Evolutionary conservation across 2,797 vertebrate genomes (phyloP), one percentile per base, ranked within the genome.

Genomic region (Hoplostethus atlanticus): DNA sequence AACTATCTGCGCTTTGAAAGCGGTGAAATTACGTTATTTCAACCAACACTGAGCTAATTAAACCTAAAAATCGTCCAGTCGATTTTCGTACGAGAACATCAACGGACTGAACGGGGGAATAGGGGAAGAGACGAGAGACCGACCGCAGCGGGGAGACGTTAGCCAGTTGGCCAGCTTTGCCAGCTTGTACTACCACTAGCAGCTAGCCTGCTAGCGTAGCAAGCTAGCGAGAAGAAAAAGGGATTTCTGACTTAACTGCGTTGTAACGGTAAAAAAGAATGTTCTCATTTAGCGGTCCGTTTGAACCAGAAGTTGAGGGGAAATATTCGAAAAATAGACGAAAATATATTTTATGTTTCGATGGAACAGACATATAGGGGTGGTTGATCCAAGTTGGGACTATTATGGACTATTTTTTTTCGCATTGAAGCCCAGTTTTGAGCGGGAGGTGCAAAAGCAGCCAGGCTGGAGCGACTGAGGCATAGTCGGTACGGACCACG

Each of bases 361-460:
- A 30, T 3, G 3, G 42, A 12, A 13, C 36, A 62, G 10, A 25
- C 9, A 31, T 34, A 34, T 51, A 5, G 8, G 2, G 31, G 10
- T 53, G 75, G 57, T 77, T 64, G 36, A 46, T 84, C 8, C 77
- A 83, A 84, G 76, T 85, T 84, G 21, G 73, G 21, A 65, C 5
- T 63, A 66, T 87, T 85, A 81, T 64, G 51, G 77, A 79, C 1
- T 21, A 28, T 76, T 74, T 87, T 80, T 85, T 75, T 84, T 83
- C 80, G 76, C 60, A 64, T 88, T 81, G 90, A 85, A 82, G 80
- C 83, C 58, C 81, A 69, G 87, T 88, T 95, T 96, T 95, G 94
- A 96, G 95, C 95, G 95, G 95, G 95, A 96, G 94, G 87, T 88
- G 90, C 81, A 78, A 66, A 86, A 77, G 84, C 86, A 85, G 87